Conservation (phyloP, 2,113 vertebrate genomes). For the Sinocyclocheilus rhinocerous region DNA sequence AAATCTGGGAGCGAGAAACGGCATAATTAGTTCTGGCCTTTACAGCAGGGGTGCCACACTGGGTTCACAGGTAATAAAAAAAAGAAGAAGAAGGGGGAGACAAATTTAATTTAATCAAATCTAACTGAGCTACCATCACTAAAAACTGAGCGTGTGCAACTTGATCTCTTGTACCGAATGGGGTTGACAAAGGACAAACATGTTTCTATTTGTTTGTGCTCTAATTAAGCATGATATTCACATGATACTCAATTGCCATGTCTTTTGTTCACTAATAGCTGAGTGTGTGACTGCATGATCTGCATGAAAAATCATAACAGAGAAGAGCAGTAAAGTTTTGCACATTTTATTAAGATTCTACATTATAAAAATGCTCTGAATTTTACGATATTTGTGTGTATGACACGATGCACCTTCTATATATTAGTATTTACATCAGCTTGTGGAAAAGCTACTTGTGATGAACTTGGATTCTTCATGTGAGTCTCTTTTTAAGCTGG, state of each 20-base stretch:
- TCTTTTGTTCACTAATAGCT: constrained; percentile 58
- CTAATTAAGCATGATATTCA: constrained; percentile 66
- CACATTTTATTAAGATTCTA: neutral
- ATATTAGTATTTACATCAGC: neutral
- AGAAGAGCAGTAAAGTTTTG: neutral
- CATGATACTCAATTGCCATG: constrained; percentile 58
- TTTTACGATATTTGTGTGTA: neutral
- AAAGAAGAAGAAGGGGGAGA: constrained; percentile 69
- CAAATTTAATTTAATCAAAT: constrained; percentile 26
- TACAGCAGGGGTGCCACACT: constrained; percentile 82
- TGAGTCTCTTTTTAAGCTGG: neutral
- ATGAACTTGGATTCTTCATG: neutral
- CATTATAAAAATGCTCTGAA: neutral
- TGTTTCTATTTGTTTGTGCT: constrained; percentile 65
- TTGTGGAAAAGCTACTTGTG: neutral
- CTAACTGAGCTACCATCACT: neutral
- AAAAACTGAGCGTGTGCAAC: constrained; percentile 54
- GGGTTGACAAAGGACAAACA: constrained; percentile 57
- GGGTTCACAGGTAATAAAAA: constrained; percentile 74
- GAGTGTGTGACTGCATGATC: neutral
- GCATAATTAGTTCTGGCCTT: constrained; percentile 95
- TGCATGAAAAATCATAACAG: neutral
- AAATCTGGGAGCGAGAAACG: constrained; percentile 92
- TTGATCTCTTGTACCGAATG: constrained; percentile 61
- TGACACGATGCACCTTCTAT: neutral